Base-by-base conservation (phyloP, 2,113 vertebrate genomes). In the Phocoena phocoena region DNA sequence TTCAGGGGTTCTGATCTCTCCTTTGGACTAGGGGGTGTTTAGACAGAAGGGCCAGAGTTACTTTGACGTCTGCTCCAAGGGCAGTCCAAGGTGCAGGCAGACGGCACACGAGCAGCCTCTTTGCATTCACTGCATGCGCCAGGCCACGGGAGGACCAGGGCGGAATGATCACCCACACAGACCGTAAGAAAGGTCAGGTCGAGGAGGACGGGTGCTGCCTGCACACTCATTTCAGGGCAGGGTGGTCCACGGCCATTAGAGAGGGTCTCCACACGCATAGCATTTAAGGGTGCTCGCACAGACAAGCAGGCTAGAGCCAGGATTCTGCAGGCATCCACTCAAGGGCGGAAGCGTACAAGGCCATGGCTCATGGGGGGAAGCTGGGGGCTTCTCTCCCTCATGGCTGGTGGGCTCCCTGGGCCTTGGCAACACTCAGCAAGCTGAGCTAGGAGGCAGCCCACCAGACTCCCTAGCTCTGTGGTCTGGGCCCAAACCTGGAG, bases 21-120 rank as follows among this genome's bases (percentile, higher is more conserved):
- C 99, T 96, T 98, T 97, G 82, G 98, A 98, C 98, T 99, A 98
- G 18, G 97, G 98, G 97, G 98, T 98, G 97, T 98, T 99, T 97
- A 97, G 98, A 99, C 95, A 99, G 99, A 99, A 99, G 99, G 99
- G 98, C 86, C 98, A 98, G 97, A 98, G 96, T 99, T 98, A 99
- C 92, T 83, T 44, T 33, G 81, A 86, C 60, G 60, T 68, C 96
- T 33, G 87, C 31, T 95, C 81, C 76, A 73, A 82, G 96, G 60
- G 62, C 87, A 96, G 88, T 65, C 92, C 47, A n/a, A 87, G 97
- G 96, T 93, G 38, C 94, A 94, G 89, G 74, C 60, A 90, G 89
- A 94, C 63, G 96, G 94, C 97, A 97, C 96, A 97, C 74, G 21
- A 38, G 15, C 25, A 12, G 62, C 38, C 31, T 93, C 60, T 47